Evolutionary conservation across 2,888 invertebrate genomes (phyloP), one percentile per base, ranked within the genome.

Genomic region (Antheraea assamensis): DNA sequence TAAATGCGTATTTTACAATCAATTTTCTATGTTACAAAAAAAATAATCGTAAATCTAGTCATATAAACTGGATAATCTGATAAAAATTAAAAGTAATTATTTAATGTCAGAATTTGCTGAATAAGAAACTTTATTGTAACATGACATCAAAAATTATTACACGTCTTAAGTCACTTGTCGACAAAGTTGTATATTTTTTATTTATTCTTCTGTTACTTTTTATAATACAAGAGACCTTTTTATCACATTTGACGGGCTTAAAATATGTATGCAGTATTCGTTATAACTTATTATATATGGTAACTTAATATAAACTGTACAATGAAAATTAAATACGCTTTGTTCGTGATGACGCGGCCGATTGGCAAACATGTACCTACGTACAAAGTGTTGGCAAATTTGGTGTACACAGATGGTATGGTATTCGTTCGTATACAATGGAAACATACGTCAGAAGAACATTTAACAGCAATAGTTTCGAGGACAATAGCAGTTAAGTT

Each of bases 401-500:
- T 78, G 78, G 81, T 85, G 81, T 86, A 85, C 85, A 85, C 87
- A 87, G 85, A 83, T 88, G 88, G 84, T 75, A 73, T 73, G 74
- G 75, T 74, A 81, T 76, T 88, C 88, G 84, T 75, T 73, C 74
- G 75, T 74, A 81, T 76, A 88, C 88, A 89, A 89, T 88, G 80
- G 81, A 71, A 72, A 58, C 76, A 73, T 72, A 75, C 87, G 89
- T 87, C 87, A 88, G 76, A 78, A 79, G 81, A 82, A 82, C 81
- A 78, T 80, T 68, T 68, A 35, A 76, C 81, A 78, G 79, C 77
- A 80, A 77, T 79, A 75, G n/a, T 79, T 75, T 75, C 72, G 81
- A 80, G 81, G 83, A 64, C 86, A 87, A 85, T 83, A 76, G 78
- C 72, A 75, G 73, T 75, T 35, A 58, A 27, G 27, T 35, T 35